Conservation (phyloP, 2,113 vertebrate species). For the Nannospalax galili region DNA sequence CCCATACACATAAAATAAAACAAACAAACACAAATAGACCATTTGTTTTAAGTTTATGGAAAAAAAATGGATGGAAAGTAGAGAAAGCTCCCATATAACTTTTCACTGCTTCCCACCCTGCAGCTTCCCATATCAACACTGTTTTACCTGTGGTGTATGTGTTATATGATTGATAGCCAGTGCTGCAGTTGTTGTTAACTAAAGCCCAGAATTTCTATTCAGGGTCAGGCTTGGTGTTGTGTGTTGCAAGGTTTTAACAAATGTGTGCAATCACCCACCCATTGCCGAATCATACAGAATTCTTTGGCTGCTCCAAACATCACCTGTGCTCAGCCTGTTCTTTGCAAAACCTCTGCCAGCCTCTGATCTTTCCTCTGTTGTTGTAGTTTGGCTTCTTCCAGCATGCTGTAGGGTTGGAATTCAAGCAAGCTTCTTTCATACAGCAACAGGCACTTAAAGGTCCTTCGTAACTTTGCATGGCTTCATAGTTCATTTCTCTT, state of each 20-base stretch:
- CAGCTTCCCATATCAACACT: neutral
- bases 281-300: neutral
- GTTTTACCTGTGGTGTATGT: too few relatives aligned
- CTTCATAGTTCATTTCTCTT: neutral
- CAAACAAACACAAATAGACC: too few relatives aligned
- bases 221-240: too few relatives aligned
- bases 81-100: neutral
- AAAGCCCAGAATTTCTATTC: too few relatives aligned
- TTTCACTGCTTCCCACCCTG: neutral
- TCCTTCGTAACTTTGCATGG: neutral
- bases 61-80: slow-evolving; percentile 11
- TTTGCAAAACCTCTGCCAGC: neutral
- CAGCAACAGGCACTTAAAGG: too few relatives aligned
- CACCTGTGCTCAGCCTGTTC: neutral
- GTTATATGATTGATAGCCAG: too few relatives aligned
- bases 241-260: too few relatives aligned
- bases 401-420: neutral
- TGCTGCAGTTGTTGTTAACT: too few relatives aligned
- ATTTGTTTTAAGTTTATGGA: neutral
- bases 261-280: too few relatives aligned
- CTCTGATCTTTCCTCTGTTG: neutral
- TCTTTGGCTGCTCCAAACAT: neutral
- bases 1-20: too few relatives aligned
- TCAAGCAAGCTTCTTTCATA: too few relatives aligned
- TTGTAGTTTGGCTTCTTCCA: neutral